Evolutionary conservation across 2,113 vertebrate species (phyloP).

Genomic region (Lagopus leucura): DNA sequence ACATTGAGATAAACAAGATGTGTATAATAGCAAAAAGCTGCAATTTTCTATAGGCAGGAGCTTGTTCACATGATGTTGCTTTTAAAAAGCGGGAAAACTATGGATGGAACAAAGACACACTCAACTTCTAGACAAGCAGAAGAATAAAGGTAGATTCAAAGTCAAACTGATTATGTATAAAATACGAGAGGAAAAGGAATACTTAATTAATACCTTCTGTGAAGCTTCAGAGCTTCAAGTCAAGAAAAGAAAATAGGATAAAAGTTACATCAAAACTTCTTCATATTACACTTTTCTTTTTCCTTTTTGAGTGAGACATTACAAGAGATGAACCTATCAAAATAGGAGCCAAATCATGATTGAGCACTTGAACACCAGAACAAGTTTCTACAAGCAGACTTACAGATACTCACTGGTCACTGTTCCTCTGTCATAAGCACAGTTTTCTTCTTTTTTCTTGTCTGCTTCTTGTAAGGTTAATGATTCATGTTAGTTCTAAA

Average conservation of each 20-base stretch:
- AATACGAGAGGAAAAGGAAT: not conserved
- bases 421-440: not conserved
- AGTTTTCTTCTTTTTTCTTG: not conserved
- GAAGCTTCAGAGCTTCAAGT: not conserved
- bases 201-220: not conserved
- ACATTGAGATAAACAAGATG: not conserved
- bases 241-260: not conserved
- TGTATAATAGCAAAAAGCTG: not conserved
- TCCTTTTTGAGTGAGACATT: not conserved
- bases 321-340: not conserved
- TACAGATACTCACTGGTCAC: not conserved
- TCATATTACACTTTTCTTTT: not conserved
- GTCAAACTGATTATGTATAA: not conserved
- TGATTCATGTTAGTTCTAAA: not conserved
- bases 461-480: not conserved
- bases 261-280: not conserved
- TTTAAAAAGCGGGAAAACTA: not conserved
- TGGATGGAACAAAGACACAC: not conserved
- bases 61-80: not conserved
- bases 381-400: not conserved
- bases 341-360: not conserved
- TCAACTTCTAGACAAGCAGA: not conserved
- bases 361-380: not conserved
- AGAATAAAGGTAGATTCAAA: not conserved
- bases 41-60: not conserved